Evolutionary conservation across 2,797 vertebrate species (phyloP), one percentile per base, ranked within the genome.

Genomic region (Paedocypris micromegethes): DNA sequence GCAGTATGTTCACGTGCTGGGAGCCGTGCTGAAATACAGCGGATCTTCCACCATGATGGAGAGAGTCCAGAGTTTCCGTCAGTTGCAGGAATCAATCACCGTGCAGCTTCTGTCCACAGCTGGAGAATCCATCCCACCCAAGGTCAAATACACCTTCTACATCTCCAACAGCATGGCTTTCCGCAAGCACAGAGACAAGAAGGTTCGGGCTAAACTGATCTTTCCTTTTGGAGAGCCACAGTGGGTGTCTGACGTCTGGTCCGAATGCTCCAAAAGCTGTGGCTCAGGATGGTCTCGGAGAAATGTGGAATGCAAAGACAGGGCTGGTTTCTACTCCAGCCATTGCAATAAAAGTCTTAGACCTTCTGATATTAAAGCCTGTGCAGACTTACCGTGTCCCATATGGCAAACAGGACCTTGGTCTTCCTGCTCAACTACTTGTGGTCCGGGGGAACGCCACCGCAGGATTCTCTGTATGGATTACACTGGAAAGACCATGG

Each of bases 81-180:
- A 88, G 69, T 91, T 99, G 4, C 90, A 89, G 0, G 93, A 96
- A 77, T 81, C 91, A n/a, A 80, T 99, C 77, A 93, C 86, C 0
- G 83, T 97, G 52, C 95, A 98, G 73, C 86, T 98, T 45, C 84
- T 98, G 64, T 90, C 88, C 1, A 92, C 93, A 0, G 85, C 88
- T 0, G 88, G 88, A 0, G 93, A 96, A 62, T 50, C 80, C 56
- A 89, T 88, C 70, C 90, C 91, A 2, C 92, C 94, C 0, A 97
- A 91, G 73, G 91, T 99, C 73, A 99, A 93, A 73, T 99, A 97
- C 45, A 91, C 91, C 9, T 99, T 98, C 81, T 98, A 93, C 78
- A 90, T 99, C 79, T 94, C 96, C 0, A 93, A 88, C 75, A 89
- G 91, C 0, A 63, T 89, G 38, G 78, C 84, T 49, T 94, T 95